Evolutionary conservation across 2,888 invertebrate species (phyloP).

Genomic region (Epistrophe eligans): DNA sequence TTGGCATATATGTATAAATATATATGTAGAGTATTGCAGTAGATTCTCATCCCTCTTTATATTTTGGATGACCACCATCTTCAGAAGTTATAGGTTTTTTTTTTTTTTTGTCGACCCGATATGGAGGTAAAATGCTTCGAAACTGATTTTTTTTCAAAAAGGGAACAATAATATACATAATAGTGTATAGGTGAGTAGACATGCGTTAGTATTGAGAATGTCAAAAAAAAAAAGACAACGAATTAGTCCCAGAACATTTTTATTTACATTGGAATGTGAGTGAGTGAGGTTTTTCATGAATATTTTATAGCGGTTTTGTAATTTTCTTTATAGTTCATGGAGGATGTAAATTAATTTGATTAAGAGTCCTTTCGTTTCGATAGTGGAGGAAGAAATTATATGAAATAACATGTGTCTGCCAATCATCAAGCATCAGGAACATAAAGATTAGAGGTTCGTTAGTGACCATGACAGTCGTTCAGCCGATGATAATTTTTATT

Average conservation of each 20-base stretch:
- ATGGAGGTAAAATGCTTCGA: conserved; percentile 21
- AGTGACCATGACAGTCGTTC: too few relatives aligned
- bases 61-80: conserved; percentile 41
- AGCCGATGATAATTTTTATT: too few relatives aligned
- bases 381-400: background rate
- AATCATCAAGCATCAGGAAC: background rate
- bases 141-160: conserved; percentile 31
- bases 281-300: conserved; percentile 65
- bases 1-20: conserved; percentile 50
- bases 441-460: background rate
- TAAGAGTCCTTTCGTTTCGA: conserved; percentile 9
- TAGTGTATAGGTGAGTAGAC: background rate
- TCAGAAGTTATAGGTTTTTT: conserved; percentile 22
- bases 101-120: background rate
- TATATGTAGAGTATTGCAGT: conserved; percentile 19
- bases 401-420: too few relatives aligned
- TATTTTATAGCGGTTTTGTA: conserved; percentile 48
- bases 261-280: conserved; percentile 46
- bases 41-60: conserved; percentile 19
- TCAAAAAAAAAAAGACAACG: conserved; percentile 29
- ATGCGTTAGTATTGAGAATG: conserved; percentile 40
- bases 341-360: conserved; percentile 66
- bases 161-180: background rate
- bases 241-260: conserved; percentile 20
- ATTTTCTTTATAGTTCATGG: conserved; percentile 25